These are phyloP conservation scores for Zosterops borbonicus DNA, from an alignment of 2,113 vertebrate genomes.

Conservation along the genomic window DNA sequence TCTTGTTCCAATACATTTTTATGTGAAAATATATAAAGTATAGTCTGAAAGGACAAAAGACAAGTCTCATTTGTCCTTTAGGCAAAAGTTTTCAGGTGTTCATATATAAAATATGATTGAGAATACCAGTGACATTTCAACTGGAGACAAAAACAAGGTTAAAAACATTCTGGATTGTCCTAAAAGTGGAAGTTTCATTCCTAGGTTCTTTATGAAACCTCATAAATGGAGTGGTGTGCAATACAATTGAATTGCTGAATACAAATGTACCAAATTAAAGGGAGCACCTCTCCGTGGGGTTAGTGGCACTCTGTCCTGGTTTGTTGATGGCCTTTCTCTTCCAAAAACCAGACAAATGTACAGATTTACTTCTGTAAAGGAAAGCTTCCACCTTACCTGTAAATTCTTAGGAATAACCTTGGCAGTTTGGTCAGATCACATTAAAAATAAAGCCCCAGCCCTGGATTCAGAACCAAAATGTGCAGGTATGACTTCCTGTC, in stretches of 20 bases:
- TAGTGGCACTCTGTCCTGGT: not conserved
- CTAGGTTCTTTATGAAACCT: not conserved
- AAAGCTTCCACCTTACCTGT: not conserved
- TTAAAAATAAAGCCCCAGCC: not conserved
- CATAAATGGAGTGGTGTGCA: not conserved
- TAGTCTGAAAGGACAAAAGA: slow-evolving; percentile 46
- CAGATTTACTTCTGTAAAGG: not conserved
- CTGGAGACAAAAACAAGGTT: slow-evolving; percentile 35
- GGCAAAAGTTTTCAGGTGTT: slow-evolving; percentile 43
- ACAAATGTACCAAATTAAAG: not conserved
- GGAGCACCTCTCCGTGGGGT: rapidly evolving
- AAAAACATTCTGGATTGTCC: not conserved
- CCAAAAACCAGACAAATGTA: not conserved
- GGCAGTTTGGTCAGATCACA: not conserved
- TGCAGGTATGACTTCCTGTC: not conserved
- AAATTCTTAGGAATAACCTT: not conserved
- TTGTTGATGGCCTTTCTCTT: not conserved
- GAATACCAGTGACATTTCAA: slow-evolving; percentile 37
- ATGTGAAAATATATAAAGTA: slow-evolving; percentile 43
- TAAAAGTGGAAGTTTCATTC: slow-evolving; percentile 10
- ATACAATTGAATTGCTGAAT: not conserved
- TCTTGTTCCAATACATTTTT: slow-evolving; percentile 61
- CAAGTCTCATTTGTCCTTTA: slow-evolving; percentile 57
- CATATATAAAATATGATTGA: slow-evolving; percentile 48
- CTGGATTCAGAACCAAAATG: not conserved